Evolutionary conservation across 2,888 invertebrate genomes (phyloP).

Genomic region (Pristionchus fissidentatus): DNA sequence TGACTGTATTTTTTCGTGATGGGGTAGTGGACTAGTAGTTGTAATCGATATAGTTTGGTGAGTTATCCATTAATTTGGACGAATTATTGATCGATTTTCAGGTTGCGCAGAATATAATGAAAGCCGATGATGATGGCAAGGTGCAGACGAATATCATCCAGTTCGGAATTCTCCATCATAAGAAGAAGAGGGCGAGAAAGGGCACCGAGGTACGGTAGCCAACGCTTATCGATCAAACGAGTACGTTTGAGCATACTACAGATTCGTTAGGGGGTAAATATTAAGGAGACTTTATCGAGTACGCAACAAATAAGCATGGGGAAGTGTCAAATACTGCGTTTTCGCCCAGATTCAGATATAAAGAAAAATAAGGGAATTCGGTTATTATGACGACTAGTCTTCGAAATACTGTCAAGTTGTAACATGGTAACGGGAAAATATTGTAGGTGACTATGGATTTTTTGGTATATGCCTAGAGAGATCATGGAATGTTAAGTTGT

Average conservation of each 20-base stretch:
- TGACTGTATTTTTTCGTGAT: background rate
- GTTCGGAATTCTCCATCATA: slow-evolving; percentile 69
- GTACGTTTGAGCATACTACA: too few relatives aligned
- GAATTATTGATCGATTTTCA: slow-evolving; percentile 16
- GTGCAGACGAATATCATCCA: slow-evolving; percentile 70
- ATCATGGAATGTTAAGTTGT: slow-evolving; percentile 17
- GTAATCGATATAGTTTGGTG: too few relatives aligned
- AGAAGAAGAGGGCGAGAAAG: slow-evolving; percentile 49
- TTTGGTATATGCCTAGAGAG: slow-evolving; percentile 37
- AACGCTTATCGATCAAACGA: background rate
- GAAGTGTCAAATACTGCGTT: background rate
- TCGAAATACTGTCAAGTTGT: background rate
- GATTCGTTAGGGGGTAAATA: background rate
- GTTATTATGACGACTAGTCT: slow-evolving; percentile 40
- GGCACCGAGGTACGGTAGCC: slow-evolving; percentile 19
- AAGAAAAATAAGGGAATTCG: background rate
- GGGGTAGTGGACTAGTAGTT: background rate
- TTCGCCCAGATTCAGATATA: background rate
- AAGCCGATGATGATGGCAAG: slow-evolving; percentile 51
- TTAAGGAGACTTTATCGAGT: background rate
- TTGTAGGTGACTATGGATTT: slow-evolving; percentile 25
- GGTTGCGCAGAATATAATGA: slow-evolving; percentile 57
- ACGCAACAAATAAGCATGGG: background rate
- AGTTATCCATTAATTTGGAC: background rate
- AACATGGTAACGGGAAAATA: slow-evolving; percentile 22